These are phyloP conservation scores for Rana temporaria DNA, from an alignment of 2,113 vertebrate genomes.

Conservation along the genomic window DNA sequence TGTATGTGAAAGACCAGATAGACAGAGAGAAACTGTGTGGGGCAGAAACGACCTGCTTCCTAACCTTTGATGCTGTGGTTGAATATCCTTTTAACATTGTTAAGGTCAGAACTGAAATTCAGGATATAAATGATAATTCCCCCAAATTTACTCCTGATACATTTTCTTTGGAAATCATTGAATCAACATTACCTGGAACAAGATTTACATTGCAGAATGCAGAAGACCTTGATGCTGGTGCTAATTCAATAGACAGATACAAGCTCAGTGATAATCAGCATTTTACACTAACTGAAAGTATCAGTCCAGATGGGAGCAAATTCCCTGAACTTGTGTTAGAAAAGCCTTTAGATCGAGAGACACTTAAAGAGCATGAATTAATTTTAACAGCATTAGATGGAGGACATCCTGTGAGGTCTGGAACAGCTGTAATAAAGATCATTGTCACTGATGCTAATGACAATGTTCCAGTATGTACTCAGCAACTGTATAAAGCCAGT, in stretches of 20 bases:
- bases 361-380: slow-evolving; percentile 57
- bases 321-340: slow-evolving; percentile 68
- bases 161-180: slow-evolving; percentile 66
- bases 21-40: slow-evolving; percentile 75
- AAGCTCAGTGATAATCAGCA: slow-evolving; percentile 21
- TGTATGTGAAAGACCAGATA: no score
- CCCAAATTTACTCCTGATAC: slow-evolving; percentile 66
- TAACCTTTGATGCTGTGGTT: slow-evolving; percentile 74
- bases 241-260: no score
- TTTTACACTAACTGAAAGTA: slow-evolving; percentile 67
- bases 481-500: slow-evolving; percentile 60
- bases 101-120: slow-evolving; percentile 68
- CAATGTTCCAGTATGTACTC: slow-evolving; percentile 66
- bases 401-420: slow-evolving; percentile 62
- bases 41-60: slow-evolving; percentile 64
- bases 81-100: slow-evolving; percentile 66
- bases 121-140: slow-evolving; percentile 80
- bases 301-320: slow-evolving; percentile 64
- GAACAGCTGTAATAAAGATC: slow-evolving; percentile 60
- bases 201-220: slow-evolving; percentile 70
- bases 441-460: slow-evolving; percentile 67
- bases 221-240: slow-evolving; percentile 65
- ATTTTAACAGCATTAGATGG: slow-evolving; percentile 63
- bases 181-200: slow-evolving; percentile 61
- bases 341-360: slow-evolving; percentile 65